Base-by-base conservation (phyloP, 2,888 invertebrate species). In the Drosophila ustulata region DNA sequence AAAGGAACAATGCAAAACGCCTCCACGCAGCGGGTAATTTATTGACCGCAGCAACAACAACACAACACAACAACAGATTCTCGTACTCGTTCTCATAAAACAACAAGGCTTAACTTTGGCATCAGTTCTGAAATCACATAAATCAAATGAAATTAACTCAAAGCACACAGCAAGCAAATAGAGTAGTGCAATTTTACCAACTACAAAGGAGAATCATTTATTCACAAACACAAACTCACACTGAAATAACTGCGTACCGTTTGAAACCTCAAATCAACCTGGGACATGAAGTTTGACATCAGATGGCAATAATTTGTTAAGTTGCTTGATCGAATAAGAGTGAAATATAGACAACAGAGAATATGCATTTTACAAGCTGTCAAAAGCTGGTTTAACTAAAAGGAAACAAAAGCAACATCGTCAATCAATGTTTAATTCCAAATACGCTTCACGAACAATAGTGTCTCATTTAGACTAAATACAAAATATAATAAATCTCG, bases 21-120 rank as follows among this genome's bases (percentile, higher is more conserved):
- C 74, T 83, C 59, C 45, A 71, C 87, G 66, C 82, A 87, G 87
- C 87, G 78, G 75, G 82, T 87, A 75, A 87, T 82, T 87, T 87
- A 84, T 81, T 84, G 75, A 82, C 84, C 87, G 57, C 87, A 71
- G 23, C 66, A 75, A 47, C 67, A 80, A 58, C 50, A 68, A 57
- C 34, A 26, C 63, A 64, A 59, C 23, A 56, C 34, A 37, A n/a
- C 37, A 37, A n/a, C 37, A 37, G 43, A 46, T 55, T 41, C 61
- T 43, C 71, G 51, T 49, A 51, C 57, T 65, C 71, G 45, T 55
- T n/a, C 43, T 37, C 57, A 32, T 39, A 52, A 39, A 41, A 52
- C 76, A 78, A 65, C 66, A 34, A 71, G 71, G 34, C 65, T 61
- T 25, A 46, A 11, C 46, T 53, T 41, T 50, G 13, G 30, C 26